Evolutionary conservation across 2,888 invertebrate genomes (phyloP).

Genomic region (Melieria picta): DNA sequence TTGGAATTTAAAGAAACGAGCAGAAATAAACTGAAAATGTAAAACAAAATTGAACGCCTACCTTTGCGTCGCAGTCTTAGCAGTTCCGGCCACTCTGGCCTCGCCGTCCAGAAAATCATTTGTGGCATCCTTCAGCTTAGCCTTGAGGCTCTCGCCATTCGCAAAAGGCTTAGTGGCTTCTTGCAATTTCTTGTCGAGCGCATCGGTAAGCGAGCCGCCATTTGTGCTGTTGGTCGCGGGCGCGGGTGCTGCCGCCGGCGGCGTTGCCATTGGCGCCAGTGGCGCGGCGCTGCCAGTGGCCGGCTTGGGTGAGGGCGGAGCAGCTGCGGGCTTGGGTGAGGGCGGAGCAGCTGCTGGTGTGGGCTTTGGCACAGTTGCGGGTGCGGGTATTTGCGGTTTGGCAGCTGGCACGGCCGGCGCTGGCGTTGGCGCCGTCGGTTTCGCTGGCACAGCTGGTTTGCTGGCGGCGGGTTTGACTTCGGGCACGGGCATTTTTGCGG

Average conservation of each 20-base stretch:
- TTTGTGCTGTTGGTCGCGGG: slow-evolving; percentile 15
- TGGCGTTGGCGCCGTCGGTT: slow-evolving; percentile 3
- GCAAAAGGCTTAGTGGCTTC: slow-evolving; percentile 51
- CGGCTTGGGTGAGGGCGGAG: slow-evolving; percentile 31
- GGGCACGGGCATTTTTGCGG: slow-evolving; percentile 32
- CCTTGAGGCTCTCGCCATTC: slow-evolving; percentile 49
- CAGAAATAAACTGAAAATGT: no score
- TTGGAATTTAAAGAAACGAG: no score
- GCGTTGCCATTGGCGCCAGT: slow-evolving; percentile 20
- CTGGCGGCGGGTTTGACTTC: slow-evolving; percentile 2
- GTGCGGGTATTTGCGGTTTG: slow-evolving; percentile 28
- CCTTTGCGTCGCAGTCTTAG: no score
- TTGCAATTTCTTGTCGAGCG: slow-evolving; percentile 53
- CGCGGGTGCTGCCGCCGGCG: slow-evolving; percentile 39
- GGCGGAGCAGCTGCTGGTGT: slow-evolving; percentile 9
- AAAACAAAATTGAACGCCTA: no score
- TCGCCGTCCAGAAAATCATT: slow-evolving; percentile 54
- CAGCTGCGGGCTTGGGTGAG: slow-evolving; percentile 13
- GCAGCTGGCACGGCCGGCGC: slow-evolving; percentile 29
- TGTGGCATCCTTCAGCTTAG: slow-evolving; percentile 61
- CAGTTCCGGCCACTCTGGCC: no score
- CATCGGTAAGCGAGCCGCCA: slow-evolving; percentile 34
- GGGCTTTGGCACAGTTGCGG: slow-evolving; percentile 15
- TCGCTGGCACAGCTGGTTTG: slow-evolving; percentile 7
- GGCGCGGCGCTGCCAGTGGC: slow-evolving; percentile 1